Percentiles rank a stretch among this genome's conserved stretches.
phyloP scores from a whole-genome alignment of 2,797 vertebrate genomes.

The Lycodopsis pacificus region DNA sequence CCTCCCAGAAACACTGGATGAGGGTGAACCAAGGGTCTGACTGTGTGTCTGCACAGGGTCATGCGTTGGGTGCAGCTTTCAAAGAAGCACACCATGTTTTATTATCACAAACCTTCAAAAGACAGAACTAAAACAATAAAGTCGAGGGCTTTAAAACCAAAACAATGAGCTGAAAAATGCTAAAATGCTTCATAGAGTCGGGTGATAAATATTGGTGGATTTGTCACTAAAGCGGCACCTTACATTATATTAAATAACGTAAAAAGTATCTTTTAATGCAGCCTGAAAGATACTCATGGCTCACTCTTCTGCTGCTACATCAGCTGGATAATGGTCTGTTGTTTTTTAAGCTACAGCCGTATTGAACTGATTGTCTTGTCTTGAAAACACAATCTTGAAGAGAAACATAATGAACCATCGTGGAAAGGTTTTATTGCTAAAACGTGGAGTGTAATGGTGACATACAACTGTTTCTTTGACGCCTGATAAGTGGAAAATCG shows the following conservation, averaged over 20 bases:
- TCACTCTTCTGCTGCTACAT: not conserved
- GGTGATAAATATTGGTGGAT: not conserved
- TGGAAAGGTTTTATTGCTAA: slow-evolving; percentile 11
- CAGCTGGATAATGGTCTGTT: not conserved
- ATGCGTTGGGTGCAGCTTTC: slow-evolving; percentile 26
- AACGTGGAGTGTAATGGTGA: not conserved
- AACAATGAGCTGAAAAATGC: not conserved
- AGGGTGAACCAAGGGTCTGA: slow-evolving; percentile 52
- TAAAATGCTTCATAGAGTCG: not conserved
- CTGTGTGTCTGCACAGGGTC: slow-evolving; percentile 33
- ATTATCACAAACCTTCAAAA: not conserved
- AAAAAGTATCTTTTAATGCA: not conserved
- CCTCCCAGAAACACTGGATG: slow-evolving; percentile 44
- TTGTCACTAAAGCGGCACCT: not conserved
- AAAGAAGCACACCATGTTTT: slow-evolving; percentile 10
- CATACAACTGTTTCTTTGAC: not conserved
- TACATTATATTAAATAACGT: not conserved
- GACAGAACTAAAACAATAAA: not conserved
- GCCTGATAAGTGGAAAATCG: slow-evolving; percentile 6
- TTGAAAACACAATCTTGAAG: slow-evolving; percentile 9
- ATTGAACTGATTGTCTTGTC: not conserved
- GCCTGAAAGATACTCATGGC: not conserved
- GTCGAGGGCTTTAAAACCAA: not conserved
- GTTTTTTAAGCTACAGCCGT: not conserved
- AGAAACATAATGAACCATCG: not conserved